These are phyloP conservation scores for Myathropa florea DNA, from an alignment of 2,888 invertebrate genomes.

Conservation along the genomic window DNA sequence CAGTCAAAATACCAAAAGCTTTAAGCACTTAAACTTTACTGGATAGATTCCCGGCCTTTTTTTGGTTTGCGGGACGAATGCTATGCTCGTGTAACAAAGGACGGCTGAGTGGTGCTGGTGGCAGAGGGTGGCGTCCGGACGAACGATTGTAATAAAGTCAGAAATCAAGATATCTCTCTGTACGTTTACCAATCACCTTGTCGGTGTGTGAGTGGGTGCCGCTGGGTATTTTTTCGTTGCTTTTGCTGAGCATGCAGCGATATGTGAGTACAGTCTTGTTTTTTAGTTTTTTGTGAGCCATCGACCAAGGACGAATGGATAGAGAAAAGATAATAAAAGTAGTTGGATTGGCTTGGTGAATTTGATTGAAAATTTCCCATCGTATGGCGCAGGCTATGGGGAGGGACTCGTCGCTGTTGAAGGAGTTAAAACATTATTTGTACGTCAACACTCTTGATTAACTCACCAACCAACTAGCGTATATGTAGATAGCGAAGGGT, in stretches of 20 bases:
- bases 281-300: background rate
- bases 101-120: background rate
- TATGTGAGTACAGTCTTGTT: slow-evolving; percentile 31
- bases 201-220: slow-evolving; percentile 50
- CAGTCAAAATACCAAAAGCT: slow-evolving; percentile 69
- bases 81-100: slow-evolving; percentile 28
- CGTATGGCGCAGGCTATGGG: background rate
- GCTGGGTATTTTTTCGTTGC: background rate
- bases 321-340: slow-evolving; percentile 11
- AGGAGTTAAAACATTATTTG: slow-evolving; percentile 43
- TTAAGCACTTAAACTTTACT: slow-evolving; percentile 62
- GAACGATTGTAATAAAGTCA: slow-evolving; percentile 66
- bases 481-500: background rate
- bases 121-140: background rate
- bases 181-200: slow-evolving; percentile 67
- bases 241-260: slow-evolving; percentile 17
- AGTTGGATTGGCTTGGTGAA: slow-evolving; percentile 47
- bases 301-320: slow-evolving; percentile 55
- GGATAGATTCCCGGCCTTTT: slow-evolving; percentile 41
- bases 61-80: slow-evolving; percentile 20
- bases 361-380: slow-evolving; percentile 58
- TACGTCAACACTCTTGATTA: slow-evolving; percentile 52
- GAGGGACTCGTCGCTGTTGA: background rate
- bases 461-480: slow-evolving; percentile 15
- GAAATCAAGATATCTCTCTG: slow-evolving; percentile 68